Percentiles rank a stretch among this genome's conserved stretches.
Conservation (phyloP, 2,113 vertebrate species). For the Muscicapa adusta region DNA sequence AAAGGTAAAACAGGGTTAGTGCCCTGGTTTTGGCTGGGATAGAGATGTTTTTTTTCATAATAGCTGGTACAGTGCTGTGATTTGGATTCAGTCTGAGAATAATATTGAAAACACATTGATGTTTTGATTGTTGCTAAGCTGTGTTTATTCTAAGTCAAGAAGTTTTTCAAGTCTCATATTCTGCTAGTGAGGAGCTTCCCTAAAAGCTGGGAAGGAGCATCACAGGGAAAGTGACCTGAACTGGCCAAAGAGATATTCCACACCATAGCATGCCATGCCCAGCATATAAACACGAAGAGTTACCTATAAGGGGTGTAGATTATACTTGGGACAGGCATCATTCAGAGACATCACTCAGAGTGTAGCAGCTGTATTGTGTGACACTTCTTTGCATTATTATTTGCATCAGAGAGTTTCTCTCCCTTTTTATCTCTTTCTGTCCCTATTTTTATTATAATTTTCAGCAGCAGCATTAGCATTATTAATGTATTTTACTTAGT, state of each 20-base stretch:
- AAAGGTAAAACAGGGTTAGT: not conserved
- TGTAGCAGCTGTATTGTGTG: not conserved
- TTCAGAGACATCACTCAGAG: not conserved
- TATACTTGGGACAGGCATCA: not conserved
- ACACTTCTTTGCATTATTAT: not conserved
- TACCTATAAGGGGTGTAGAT: not conserved
- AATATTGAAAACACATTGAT: not conserved
- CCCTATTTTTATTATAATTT: not conserved
- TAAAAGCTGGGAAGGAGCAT: not conserved
- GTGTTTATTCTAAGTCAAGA: not conserved
- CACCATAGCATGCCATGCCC: not conserved
- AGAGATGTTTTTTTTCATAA: not conserved
- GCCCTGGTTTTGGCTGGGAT: not conserved
- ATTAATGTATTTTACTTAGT: not conserved
- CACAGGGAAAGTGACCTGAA: rapidly evolving
- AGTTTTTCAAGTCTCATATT: not conserved
- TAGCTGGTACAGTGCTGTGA: not conserved
- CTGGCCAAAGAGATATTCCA: not conserved
- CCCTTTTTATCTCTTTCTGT: not conserved
- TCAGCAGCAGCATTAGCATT: not conserved
- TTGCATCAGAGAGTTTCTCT: not conserved
- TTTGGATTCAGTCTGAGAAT: not conserved
- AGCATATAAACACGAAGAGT: not conserved
- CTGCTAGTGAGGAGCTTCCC: not conserved
- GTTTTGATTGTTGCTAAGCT: not conserved